Evolutionary conservation across 2,113 vertebrate genomes (phyloP), one percentile per base, ranked within the genome.

Genomic region (Murina feae): DNA sequence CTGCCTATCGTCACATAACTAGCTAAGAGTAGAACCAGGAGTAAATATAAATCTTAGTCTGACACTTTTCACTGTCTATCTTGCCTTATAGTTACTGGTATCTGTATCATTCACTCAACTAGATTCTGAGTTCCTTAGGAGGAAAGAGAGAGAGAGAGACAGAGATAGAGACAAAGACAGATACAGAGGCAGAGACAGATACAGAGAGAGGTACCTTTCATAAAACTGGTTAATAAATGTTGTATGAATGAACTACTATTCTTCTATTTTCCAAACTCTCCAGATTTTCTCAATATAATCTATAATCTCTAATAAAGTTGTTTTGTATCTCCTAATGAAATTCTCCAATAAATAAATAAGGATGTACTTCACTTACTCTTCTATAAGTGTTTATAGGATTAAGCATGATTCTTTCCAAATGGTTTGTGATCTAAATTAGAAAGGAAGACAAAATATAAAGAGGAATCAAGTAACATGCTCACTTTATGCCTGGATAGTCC

Each of bases 401-500:
- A 93, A 90, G 44, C 30, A 65, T 80, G 25, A 37, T 60, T 92
- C 69, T 85, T 90, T 42, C 30, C 80, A 95, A 92, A 89, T 68
- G 35, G n/a, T 90, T 96, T 60, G 16, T 53, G 58, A 69, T 87
- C 55, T 88, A 90, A 89, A 84, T 96, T 83, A 94, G 89, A 96
- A 94, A 96, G 9, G 42, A 93, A 95, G 44, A 69, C 4, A 82
- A 6, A 90, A 51, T 66, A 90, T 78, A 95, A 93, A 87, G 66
- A 84, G 8, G 37, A 96, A 89, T 94, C 25, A 76, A 81, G 80
- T 83, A 94, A 89, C n/a, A 65, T 81, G 55, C 51, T 39, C 49
- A 79, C 69, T 93, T 93, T 44, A 69, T 89, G 89, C 51, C 60
- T 90, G n/a, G 28, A 83, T 76, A 81, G 84, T 55, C 78, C 47